These are phyloP conservation scores for Abramis brama DNA, from an alignment of 2,113 vertebrate genomes.

Conservation along the genomic window DNA sequence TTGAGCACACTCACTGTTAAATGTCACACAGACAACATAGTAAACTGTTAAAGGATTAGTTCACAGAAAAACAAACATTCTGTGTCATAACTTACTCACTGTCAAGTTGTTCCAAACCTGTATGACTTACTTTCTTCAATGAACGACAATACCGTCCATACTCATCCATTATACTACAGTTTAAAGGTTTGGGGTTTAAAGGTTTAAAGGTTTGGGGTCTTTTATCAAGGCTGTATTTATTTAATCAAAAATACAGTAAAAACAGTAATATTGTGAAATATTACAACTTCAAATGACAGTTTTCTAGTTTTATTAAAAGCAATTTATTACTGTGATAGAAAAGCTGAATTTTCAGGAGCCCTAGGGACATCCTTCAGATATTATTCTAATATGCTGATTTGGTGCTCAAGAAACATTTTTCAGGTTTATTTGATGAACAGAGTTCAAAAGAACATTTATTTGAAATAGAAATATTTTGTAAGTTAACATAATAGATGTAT, in stretches of 20 bases:
- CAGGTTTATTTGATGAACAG: too few relatives aligned
- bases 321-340: not conserved
- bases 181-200: not conserved
- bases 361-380: too few relatives aligned
- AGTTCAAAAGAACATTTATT: too few relatives aligned
- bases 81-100: not conserved
- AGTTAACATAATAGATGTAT: too few relatives aligned
- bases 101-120: not conserved
- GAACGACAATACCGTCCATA: not conserved
- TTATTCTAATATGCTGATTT: too few relatives aligned
- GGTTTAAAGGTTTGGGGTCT: not conserved
- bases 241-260: not conserved
- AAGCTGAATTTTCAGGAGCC: not conserved
- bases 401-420: too few relatives aligned
- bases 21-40: constrained; percentile 48
- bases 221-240: not conserved
- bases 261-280: not conserved
- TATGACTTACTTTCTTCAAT: not conserved
- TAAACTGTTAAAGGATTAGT: constrained; percentile 38
- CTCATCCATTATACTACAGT: not conserved
- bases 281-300: not conserved
- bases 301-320: not conserved
- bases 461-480: too few relatives aligned
- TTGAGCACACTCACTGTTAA: constrained; percentile 58
- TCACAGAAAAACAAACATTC: not conserved